These are phyloP conservation scores for Microctonus aethiopoides DNA, from an alignment of 2,888 invertebrate species.

Conservation along the genomic window DNA sequence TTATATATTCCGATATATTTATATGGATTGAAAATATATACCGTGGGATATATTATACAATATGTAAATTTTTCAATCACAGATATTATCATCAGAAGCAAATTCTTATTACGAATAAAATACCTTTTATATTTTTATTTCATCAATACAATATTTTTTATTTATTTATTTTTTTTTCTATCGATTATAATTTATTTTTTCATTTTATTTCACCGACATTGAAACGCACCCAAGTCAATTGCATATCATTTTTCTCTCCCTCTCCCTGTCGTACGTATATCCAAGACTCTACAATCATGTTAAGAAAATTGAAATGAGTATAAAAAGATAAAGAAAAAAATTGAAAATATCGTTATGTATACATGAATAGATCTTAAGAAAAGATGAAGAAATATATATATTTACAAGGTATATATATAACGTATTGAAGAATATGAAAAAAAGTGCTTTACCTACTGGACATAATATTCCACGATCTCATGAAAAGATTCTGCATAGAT, in stretches of 20 bases:
- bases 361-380: not conserved
- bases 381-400: not conserved
- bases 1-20: not conserved
- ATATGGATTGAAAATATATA: not conserved
- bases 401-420: not conserved
- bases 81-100: not conserved
- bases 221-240: constrained; percentile 8
- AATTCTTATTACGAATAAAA: not conserved
- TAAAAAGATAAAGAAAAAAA: not conserved
- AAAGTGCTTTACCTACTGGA: not conserved
- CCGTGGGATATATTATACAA: not conserved
- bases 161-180: not conserved
- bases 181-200: not conserved
- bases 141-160: no score
- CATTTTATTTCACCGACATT: not conserved
- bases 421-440: not conserved
- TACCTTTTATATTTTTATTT: not conserved
- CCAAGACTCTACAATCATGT: not conserved
- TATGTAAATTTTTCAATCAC: not conserved
- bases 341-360: no score
- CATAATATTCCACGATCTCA: constrained; percentile 1
- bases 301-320: not conserved
- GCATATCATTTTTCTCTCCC: constrained; percentile 1
- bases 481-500: constrained; percentile 3
- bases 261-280: no score